phyloP scores from a whole-genome alignment of 1,140 invertebrate species.

The Nasonia longicornis region DNA sequence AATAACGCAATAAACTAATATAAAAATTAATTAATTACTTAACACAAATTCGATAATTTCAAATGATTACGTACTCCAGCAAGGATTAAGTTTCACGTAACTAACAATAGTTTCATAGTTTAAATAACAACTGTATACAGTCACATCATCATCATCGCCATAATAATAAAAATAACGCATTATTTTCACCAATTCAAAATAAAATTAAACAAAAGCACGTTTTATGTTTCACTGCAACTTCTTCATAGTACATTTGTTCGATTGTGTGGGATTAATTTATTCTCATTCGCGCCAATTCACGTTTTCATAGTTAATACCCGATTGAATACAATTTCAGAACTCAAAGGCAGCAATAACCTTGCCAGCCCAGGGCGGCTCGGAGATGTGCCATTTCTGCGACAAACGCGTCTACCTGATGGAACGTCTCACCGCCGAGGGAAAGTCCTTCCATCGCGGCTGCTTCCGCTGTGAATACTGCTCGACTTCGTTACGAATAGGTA shows the following conservation, averaged over 20 bases:
- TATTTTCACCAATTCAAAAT: not conserved
- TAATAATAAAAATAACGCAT: not conserved
- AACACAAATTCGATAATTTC: not conserved
- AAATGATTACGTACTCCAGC: slow-evolving; percentile 3
- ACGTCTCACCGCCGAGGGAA: slow-evolving; percentile 85
- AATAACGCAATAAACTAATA: not conserved
- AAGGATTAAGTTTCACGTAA: not conserved
- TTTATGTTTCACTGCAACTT: not conserved
- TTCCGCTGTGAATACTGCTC: slow-evolving; percentile 84
- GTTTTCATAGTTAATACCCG: too few relatives aligned
- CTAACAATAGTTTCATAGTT: not conserved
- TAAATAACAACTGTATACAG: too few relatives aligned
- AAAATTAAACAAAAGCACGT: slow-evolving; percentile 16
- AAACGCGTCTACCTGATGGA: slow-evolving; percentile 92
- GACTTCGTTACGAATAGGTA: slow-evolving; percentile 77
- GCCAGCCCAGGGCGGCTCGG: slow-evolving; percentile 76
- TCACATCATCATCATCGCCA: too few relatives aligned
- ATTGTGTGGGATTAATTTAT: slow-evolving; percentile 28
- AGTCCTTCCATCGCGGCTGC: slow-evolving; percentile 88
- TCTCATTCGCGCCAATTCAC: not conserved
- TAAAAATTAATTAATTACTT: not conserved
- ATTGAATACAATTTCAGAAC: slow-evolving; percentile 65
- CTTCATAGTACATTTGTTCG: slow-evolving; percentile 14
- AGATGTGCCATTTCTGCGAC: slow-evolving; percentile 88
- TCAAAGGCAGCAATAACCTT: slow-evolving; percentile 72